phyloP scores from a whole-genome alignment of 2,113 vertebrate genomes.

The Oreochromis aureus region DNA sequence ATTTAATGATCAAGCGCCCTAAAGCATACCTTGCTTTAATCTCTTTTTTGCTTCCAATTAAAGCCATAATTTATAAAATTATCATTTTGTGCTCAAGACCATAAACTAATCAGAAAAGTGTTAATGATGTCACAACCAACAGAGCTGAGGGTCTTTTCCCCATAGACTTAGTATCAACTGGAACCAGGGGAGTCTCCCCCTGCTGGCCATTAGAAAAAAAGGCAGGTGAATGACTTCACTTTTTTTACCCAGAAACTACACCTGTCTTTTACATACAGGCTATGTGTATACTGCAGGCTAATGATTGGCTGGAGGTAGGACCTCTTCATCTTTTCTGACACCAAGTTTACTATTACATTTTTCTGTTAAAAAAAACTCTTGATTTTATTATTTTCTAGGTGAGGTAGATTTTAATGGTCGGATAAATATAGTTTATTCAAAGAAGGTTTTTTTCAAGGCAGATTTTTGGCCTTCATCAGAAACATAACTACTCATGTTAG shows the following conservation, averaged over 20 bases:
- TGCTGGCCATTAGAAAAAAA: background rate
- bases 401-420: background rate
- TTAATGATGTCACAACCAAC: background rate
- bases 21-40: background rate
- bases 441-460: background rate
- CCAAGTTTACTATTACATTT: background rate
- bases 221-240: background rate
- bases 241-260: background rate
- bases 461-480: background rate
- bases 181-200: background rate
- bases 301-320: background rate
- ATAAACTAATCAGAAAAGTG: background rate
- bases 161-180: background rate
- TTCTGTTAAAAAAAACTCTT: fast-evolving
- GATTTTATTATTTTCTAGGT: background rate
- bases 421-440: background rate
- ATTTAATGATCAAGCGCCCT: background rate
- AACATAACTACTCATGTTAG: background rate
- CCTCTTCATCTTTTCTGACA: background rate
- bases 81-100: background rate
- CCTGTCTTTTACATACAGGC: background rate
- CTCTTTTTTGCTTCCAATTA: background rate
- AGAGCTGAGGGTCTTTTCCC: background rate
- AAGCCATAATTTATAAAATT: background rate
- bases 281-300: background rate